Evolutionary conservation across 2,797 vertebrate species (phyloP).

Genomic region (Podarcis siculus): DNA sequence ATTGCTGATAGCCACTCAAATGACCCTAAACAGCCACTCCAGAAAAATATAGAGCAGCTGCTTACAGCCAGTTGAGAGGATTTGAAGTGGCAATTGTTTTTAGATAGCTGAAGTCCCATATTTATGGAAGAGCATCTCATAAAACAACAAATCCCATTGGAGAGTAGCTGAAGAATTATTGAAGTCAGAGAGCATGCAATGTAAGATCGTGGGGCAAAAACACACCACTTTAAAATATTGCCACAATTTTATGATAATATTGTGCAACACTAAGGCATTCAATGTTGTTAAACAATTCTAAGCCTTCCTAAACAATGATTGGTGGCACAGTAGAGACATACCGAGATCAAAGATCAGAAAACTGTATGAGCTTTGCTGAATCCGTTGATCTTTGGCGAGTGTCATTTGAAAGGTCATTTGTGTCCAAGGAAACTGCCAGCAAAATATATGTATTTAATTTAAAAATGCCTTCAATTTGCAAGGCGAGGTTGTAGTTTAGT

Average conservation of each 20-base stretch:
- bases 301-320: constrained; percentile 36
- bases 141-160: neutral
- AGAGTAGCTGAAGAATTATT: constrained; percentile 1
- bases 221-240: neutral
- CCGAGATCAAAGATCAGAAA: constrained; percentile 37
- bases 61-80: neutral
- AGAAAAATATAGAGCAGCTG: neutral
- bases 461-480: constrained; percentile 49
- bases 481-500: constrained; percentile 24
- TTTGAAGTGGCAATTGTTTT: constrained; percentile 15
- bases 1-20: neutral
- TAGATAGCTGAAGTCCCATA: neutral
- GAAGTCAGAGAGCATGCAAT: neutral
- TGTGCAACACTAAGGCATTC: neutral
- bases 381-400: constrained; percentile 41
- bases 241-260: constrained; percentile 21
- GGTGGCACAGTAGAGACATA: constrained; percentile 25
- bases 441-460: constrained; percentile 39
- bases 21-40: constrained; percentile 3
- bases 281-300: constrained; percentile 48
- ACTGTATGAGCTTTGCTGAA: constrained; percentile 42
- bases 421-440: constrained; percentile 41
- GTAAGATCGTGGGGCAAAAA: neutral
- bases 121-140: constrained; percentile 1
- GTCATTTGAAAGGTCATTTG: constrained; percentile 45